Conservation (phyloP, 2,113 vertebrate species). For the Phaethon lepturus region DNA sequence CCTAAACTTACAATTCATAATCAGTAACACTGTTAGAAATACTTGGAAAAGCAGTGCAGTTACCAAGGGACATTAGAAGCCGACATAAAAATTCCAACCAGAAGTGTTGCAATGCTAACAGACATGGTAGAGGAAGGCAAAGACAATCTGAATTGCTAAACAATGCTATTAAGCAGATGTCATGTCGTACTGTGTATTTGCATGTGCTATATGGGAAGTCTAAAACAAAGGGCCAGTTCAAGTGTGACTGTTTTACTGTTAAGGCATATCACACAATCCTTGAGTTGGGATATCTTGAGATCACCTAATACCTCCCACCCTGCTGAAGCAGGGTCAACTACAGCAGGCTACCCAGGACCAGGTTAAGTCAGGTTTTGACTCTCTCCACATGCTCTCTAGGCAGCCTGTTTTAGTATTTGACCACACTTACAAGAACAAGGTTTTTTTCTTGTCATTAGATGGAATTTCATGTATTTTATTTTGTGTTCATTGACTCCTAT, state of each 20-base stretch:
- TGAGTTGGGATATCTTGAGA: background rate
- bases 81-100: background rate
- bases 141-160: background rate
- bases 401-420: background rate
- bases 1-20: background rate
- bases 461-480: background rate
- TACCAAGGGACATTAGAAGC: background rate
- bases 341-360: background rate
- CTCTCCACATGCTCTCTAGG: background rate
- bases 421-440: background rate
- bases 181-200: background rate
- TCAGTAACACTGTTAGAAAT: background rate
- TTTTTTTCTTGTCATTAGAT: background rate
- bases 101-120: background rate
- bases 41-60: background rate
- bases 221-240: background rate
- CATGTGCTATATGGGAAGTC: background rate
- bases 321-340: background rate
- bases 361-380: background rate
- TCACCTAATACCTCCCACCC: background rate
- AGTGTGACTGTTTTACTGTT: background rate
- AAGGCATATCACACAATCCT: background rate
- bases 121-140: background rate
- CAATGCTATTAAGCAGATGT: background rate
- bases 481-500: background rate